A percentile compares a stretch with the other conserved stretches of the same genome.
Conservation (phyloP, 2,113 vertebrate genomes). For the Baryphthengus martii region DNA sequence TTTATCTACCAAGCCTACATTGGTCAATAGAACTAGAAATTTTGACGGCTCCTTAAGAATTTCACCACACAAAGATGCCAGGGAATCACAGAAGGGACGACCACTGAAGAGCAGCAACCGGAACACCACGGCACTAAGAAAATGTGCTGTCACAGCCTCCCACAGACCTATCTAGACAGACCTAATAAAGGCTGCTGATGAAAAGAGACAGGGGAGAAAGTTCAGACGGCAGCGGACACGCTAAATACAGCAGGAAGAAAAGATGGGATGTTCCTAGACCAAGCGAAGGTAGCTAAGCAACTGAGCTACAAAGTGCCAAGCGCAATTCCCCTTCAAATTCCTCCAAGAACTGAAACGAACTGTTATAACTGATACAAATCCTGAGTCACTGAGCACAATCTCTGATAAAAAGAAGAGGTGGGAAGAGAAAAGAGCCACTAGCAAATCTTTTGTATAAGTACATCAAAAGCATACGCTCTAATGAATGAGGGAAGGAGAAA, state of each 20-base stretch:
- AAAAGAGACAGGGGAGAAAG: background rate
- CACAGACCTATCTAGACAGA: background rate
- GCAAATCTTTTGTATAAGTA: background rate
- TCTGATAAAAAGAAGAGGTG: background rate
- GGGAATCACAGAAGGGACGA: background rate
- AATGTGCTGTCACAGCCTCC: background rate
- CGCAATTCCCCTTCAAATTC: background rate
- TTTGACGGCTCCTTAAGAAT: background rate
- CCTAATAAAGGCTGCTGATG: background rate
- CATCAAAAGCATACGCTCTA: background rate
- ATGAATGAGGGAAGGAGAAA: background rate
- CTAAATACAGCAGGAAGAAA: background rate
- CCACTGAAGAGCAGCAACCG: background rate
- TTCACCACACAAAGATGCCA: background rate
- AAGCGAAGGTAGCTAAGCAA: conserved; percentile 34
- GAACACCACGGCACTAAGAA: background rate
- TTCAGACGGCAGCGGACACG: background rate
- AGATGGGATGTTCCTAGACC: background rate
- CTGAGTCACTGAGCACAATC: background rate
- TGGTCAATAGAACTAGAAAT: background rate
- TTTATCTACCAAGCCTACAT: background rate
- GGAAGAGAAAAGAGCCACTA: background rate
- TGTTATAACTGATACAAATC: background rate
- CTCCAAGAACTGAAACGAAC: conserved; percentile 3
- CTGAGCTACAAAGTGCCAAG: background rate